phyloP scores from a whole-genome alignment of 2,113 vertebrate species.

The Melanocharis versteri region DNA sequence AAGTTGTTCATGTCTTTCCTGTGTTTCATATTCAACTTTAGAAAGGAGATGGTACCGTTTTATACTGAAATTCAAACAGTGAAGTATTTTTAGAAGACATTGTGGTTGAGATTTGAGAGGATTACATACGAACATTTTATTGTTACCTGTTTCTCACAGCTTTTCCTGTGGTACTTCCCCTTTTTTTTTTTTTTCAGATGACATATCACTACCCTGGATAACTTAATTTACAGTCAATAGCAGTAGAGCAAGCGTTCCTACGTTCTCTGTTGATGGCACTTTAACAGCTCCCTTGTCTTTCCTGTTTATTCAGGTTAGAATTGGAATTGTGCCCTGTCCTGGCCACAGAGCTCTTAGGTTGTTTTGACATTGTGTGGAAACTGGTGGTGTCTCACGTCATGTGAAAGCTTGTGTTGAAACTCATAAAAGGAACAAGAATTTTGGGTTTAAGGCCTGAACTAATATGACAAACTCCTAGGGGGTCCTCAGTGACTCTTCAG shows the following conservation, averaged over 20 bases:
- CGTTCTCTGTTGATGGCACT: not conserved
- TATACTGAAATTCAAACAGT: not conserved
- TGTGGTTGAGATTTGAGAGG: not conserved
- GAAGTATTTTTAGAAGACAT: not conserved
- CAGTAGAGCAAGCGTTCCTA: not conserved
- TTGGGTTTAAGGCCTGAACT: not conserved
- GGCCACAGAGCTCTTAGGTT: not conserved
- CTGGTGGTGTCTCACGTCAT: accelerated
- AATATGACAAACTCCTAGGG: no score
- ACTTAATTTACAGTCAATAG: not conserved
- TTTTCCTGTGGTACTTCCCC: not conserved
- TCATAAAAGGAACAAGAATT: not conserved
- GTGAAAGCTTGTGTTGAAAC: not conserved
- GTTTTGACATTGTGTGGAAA: not conserved
- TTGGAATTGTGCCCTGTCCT: not conserved
- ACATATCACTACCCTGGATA: not conserved
- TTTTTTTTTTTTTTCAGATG: not conserved
- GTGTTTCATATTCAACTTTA: not conserved
- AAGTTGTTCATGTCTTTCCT: not conserved
- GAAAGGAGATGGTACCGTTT: not conserved
- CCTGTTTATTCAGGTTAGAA: not conserved
- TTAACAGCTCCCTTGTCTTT: not conserved
- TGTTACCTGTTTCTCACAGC: not conserved
- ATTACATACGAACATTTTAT: not conserved
- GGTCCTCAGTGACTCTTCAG: not conserved